phyloP scores from a whole-genome alignment of 35 echinoderm and acorn worm species.

The Strongylocentrotus purpuratus region DNA sequence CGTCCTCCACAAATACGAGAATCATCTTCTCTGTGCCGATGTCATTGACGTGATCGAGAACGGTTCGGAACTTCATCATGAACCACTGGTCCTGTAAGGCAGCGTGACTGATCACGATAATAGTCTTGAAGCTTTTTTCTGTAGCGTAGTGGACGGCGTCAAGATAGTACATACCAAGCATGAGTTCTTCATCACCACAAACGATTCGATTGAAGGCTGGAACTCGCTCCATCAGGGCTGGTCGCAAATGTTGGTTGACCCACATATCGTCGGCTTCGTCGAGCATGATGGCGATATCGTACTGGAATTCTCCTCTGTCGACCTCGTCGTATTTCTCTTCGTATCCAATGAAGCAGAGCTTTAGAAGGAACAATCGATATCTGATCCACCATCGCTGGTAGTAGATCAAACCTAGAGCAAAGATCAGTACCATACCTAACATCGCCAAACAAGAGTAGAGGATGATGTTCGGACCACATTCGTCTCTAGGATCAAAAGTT shows the following conservation, averaged over 20 bases:
- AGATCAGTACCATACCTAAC: not conserved
- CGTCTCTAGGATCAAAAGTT: not conserved
- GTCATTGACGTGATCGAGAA: not conserved
- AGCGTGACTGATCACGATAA: not conserved
- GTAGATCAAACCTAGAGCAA: not conserved
- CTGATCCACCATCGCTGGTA: slow-evolving; percentile 9
- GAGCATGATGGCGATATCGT: not conserved
- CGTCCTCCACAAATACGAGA: not conserved
- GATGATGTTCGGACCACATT: not conserved
- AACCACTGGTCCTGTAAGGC: not conserved
- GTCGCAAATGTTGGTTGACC: not conserved
- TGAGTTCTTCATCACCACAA: slow-evolving; percentile 14
- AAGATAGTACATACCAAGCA: slow-evolving; percentile 20
- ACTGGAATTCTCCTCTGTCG: not conserved
- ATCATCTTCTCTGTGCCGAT: not conserved
- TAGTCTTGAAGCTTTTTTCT: slow-evolving; percentile 14
- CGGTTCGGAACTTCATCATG: slow-evolving; percentile 16
- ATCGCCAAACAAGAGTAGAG: not conserved
- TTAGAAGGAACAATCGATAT: not conserved
- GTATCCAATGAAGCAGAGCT: slow-evolving; percentile 16
- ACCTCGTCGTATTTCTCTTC: not conserved
- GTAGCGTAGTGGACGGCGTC: slow-evolving; percentile 9
- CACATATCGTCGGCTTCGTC: not conserved
- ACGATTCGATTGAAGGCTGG: not conserved
- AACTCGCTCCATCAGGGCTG: not conserved